Base-by-base conservation (phyloP, 2,888 invertebrate genomes). In the Agrotis clavis region DNA sequence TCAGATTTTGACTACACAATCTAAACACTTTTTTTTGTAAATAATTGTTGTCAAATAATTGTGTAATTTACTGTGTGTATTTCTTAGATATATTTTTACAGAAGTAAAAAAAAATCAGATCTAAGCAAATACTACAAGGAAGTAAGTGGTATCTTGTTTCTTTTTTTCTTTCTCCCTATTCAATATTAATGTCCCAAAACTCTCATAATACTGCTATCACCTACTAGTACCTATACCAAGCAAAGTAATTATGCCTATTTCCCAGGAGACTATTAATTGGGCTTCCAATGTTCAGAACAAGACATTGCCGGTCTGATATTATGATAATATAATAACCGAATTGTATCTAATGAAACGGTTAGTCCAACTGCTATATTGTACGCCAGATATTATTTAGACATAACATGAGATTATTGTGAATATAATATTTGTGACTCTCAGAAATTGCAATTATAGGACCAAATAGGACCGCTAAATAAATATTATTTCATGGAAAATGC, bases 231-330 rank as follows among this genome's bases (percentile, higher is more conserved):
- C 1, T 14, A 7, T 19, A 18, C 1, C 7, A 13, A 35, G 21
- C 57, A 14, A 51, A 35, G 21, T 59, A 73, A 67, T 73, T 59
- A 59, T 67, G n/a, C 18, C 18, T 67, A 67, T 59, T 35, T 59
- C 73, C 50, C 67, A 6, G 19, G 73, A 25, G 73, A 47, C 18
- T 47, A 16, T 19, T 73, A 73, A 67, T 73, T 73, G 45, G 47
- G 51, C 11, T 73, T 59, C 47, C 25, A n/a, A 51, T 66, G 35
- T 73, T 30, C 41, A 47, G 57, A 35, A 16, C 9, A 30, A 19
- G 19, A 71, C 7, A 71, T 30, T 45, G 6, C 6, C 16, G 13
- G 13, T 14, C 4, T 47, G 19, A 47, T 71, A 47, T 48, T n/a
- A 41, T 14, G 7, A 63, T n/a, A 16, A 25, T 25, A 41, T 63